A percentile compares a stretch with the other conserved stretches of the same genome.
Evolutionary conservation across 1,140 invertebrate genomes (phyloP).

Genomic region (Drosophila suzukii): DNA sequence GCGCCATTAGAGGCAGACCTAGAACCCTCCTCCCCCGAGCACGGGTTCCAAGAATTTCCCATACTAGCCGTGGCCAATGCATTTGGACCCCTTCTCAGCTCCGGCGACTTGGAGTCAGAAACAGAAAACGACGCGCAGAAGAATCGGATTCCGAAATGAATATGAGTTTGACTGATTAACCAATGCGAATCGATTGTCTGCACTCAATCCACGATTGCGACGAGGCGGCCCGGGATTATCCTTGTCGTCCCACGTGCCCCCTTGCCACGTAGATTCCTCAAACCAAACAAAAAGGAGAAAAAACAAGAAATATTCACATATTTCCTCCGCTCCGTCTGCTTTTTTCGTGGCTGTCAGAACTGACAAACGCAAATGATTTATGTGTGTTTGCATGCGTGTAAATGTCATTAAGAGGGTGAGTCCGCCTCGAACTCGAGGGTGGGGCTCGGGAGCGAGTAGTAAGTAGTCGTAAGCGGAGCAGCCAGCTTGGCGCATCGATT

Average conservation of each 20-base stretch:
- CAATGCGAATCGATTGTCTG: slow-evolving; percentile 77
- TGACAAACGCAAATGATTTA: slow-evolving; percentile 83
- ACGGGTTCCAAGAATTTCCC: slow-evolving; percentile 28
- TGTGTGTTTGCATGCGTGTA: slow-evolving; percentile 83
- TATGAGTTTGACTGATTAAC: slow-evolving; percentile 76
- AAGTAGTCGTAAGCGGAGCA: slow-evolving; percentile 5
- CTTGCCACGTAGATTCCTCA: slow-evolving; percentile 42
- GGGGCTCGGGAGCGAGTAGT: slow-evolving; percentile 7
- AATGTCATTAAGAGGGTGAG: slow-evolving; percentile 77
- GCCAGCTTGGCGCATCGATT: slow-evolving; percentile 60
- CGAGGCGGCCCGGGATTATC: slow-evolving; percentile 39
- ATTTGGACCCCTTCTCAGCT: slow-evolving; percentile 38
- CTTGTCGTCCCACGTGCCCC: slow-evolving; percentile 30
- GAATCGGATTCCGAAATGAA: slow-evolving; percentile 36
- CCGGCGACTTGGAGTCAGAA: slow-evolving; percentile 7
- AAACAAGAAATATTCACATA: slow-evolving; percentile 40
- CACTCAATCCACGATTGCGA: slow-evolving; percentile 56
- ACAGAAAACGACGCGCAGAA: slow-evolving; percentile 5
- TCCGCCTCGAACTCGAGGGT: slow-evolving; percentile 8
- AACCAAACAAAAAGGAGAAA: slow-evolving; percentile 12
- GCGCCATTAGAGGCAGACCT: slow-evolving; percentile 29
- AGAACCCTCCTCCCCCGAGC: background rate
- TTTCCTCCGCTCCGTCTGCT: slow-evolving; percentile 21
- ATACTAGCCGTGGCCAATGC: slow-evolving; percentile 49
- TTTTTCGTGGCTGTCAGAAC: slow-evolving; percentile 76